Conservation (phyloP, 2,113 vertebrate genomes). For the Myrmophylax atrothorax region DNA sequence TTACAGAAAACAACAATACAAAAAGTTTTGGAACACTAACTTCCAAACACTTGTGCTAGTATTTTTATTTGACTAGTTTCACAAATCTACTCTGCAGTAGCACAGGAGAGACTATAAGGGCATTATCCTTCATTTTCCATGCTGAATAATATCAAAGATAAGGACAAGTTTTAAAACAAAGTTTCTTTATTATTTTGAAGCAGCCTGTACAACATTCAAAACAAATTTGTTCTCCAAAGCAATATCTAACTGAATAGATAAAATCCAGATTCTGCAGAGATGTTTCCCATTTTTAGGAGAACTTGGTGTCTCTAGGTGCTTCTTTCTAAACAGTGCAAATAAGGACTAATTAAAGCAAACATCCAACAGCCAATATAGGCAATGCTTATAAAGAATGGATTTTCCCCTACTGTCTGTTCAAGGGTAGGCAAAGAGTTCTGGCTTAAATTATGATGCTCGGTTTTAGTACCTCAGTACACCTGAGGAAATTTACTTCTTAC, state of each 20-base stretch:
- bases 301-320: neutral
- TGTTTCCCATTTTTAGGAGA: neutral
- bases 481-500: neutral
- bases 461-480: neutral
- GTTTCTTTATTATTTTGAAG: neutral
- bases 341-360: neutral
- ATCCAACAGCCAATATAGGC: neutral
- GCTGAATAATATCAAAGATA: neutral
- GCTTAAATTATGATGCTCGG: neutral
- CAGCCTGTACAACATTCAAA: neutral
- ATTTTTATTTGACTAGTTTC: neutral
- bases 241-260: neutral
- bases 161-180: neutral
- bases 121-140: neutral
- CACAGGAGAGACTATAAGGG: neutral
- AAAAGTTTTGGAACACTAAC: neutral
- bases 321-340: slow-evolving; percentile 15
- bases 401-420: neutral
- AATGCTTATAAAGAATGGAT: slow-evolving; percentile 37
- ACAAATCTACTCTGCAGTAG: neutral
- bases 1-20: neutral
- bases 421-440: neutral
- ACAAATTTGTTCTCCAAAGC: neutral
- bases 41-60: neutral
- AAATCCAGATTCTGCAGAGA: neutral